Evolutionary conservation across 2,113 vertebrate genomes (phyloP).

Genomic region (Machaerirhynchus nigripectus): DNA sequence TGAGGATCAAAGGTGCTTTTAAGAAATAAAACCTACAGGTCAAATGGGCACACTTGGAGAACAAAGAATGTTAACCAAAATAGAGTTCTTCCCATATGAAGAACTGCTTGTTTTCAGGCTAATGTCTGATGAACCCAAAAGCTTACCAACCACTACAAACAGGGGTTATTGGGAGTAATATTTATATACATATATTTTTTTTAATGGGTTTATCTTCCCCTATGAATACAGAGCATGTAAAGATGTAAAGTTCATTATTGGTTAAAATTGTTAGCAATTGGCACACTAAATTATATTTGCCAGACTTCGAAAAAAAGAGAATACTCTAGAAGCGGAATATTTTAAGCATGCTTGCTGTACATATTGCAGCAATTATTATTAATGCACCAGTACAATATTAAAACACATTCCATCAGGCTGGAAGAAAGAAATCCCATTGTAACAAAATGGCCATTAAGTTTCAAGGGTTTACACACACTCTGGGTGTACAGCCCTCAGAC

Average conservation of each 20-base stretch:
- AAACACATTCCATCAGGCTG: not conserved
- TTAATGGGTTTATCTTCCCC: not conserved
- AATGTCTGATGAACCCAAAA: not conserved
- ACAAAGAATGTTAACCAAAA: not conserved
- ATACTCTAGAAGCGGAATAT: not conserved
- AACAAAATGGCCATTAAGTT: not conserved
- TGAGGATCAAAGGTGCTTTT: not conserved
- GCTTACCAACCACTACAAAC: not conserved
- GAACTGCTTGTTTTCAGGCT: not conserved
- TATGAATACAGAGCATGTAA: not conserved
- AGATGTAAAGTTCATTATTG: not conserved
- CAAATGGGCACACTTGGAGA: not conserved
- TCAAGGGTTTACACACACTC: not conserved
- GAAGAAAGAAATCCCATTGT: not conserved
- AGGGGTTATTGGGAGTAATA: not conserved
- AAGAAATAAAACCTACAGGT: not conserved
- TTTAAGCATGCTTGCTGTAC: not conserved
- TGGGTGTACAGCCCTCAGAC: not conserved
- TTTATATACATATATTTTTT: not conserved
- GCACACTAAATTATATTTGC: not conserved
- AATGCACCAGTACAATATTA: not conserved
- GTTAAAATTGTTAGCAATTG: not conserved
- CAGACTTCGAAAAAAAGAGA: not conserved
- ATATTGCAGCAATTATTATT: not conserved
- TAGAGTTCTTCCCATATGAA: not conserved